Evolutionary conservation across 2,888 invertebrate species (phyloP).

Genomic region (Drosophila leonis): DNA sequence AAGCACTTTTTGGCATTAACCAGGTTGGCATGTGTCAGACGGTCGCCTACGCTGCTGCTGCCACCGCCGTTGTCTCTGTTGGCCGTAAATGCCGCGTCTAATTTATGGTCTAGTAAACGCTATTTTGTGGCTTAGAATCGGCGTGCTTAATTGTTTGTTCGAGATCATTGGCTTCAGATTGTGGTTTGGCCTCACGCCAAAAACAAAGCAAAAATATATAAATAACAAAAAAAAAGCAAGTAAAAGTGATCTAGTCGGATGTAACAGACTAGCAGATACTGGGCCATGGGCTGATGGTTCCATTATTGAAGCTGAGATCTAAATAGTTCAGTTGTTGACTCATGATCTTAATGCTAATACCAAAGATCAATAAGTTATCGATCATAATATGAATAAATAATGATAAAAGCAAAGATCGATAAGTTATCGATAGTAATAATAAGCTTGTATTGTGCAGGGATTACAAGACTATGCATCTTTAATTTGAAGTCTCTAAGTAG

Average conservation of each 20-base stretch:
- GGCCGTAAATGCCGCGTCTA: conserved; percentile 29
- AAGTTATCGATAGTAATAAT: background rate
- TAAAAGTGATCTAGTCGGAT: background rate
- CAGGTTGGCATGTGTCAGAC: conserved; percentile 50
- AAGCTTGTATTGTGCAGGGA: background rate
- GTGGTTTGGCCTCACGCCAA: conserved; percentile 59
- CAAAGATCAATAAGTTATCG: too few species aligned
- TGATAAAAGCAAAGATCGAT: background rate
- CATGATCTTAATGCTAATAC: too few species aligned
- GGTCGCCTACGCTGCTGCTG: conserved; percentile 36
- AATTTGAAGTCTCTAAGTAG: too few species aligned
- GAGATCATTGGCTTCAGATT: conserved; percentile 53
- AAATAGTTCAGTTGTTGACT: too few species aligned
- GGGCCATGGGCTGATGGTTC: background rate
- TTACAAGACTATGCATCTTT: background rate
- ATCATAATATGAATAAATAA: too few species aligned
- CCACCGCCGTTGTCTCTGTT: background rate
- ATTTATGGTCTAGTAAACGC: conserved; percentile 51
- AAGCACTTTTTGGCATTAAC: conserved; percentile 34
- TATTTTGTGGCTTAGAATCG: conserved; percentile 28
- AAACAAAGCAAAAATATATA: conserved; percentile 12
- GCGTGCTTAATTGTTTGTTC: conserved; percentile 55
- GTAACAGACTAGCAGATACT: background rate
- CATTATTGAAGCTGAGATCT: too few species aligned
- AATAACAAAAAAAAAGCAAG: conserved; percentile 7